phyloP scores from a whole-genome alignment of 2,113 vertebrate species.

The Burhinus bistriatus region DNA sequence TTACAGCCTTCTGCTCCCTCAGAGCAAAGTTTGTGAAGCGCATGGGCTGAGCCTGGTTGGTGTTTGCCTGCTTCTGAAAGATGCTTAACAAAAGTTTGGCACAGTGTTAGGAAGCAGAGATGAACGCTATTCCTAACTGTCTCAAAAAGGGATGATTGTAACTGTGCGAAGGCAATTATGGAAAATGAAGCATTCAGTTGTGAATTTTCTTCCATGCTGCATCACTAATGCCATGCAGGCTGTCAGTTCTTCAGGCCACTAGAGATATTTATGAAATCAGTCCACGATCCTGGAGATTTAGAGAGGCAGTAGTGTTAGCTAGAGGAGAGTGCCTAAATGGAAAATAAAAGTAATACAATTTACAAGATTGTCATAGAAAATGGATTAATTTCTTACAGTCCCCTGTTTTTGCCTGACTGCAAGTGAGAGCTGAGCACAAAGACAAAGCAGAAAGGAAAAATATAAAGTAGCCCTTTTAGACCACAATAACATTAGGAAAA shows the following conservation, averaged over 20 bases:
- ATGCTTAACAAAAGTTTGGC: neutral
- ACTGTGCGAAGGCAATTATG: neutral
- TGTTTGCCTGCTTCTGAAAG: neutral
- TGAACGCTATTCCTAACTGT: neutral
- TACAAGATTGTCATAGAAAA: conserved; percentile 68
- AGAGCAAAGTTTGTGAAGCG: neutral
- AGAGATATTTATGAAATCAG: conserved; percentile 82
- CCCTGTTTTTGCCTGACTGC: neutral
- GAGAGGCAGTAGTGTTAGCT: conserved; percentile 61
- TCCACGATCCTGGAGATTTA: conserved; percentile 66
- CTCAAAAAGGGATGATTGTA: neutral
- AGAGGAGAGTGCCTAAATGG: conserved; percentile 65
- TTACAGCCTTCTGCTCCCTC: neutral
- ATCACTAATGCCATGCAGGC: conserved; percentile 39
- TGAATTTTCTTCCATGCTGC: conserved; percentile 2
- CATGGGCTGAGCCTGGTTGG: neutral
- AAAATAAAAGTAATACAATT: conserved; percentile 82
- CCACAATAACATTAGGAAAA: neutral
- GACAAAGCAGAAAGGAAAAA: neutral
- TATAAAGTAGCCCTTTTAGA: neutral
- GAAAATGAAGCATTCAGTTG: conserved; percentile 13
- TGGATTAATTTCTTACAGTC: conserved; percentile 50
- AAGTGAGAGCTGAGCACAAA: neutral
- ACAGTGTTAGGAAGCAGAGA: neutral
- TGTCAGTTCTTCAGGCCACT: conserved; percentile 71